These are phyloP conservation scores for Eupsilia transversa DNA, from an alignment of 2,888 invertebrate genomes.

Conservation along the genomic window DNA sequence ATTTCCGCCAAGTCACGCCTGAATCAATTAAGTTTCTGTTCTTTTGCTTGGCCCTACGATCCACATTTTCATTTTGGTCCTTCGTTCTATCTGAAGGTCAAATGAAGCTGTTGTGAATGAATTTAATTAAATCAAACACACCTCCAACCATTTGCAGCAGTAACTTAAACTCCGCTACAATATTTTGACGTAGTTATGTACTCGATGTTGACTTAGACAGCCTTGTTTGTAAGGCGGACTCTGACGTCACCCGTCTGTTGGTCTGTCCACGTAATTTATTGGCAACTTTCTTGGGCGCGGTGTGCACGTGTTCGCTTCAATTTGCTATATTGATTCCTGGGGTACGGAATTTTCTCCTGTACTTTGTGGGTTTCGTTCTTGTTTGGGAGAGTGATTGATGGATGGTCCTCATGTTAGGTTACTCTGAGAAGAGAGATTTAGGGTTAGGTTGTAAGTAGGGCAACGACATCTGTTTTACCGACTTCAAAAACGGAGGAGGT, in stretches of 20 bases:
- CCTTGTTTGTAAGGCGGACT: slow-evolving; percentile 37
- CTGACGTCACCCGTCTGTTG: slow-evolving; percentile 58
- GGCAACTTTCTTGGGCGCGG: slow-evolving; percentile 54
- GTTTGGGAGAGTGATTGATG: slow-evolving; percentile 11
- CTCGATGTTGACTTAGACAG: slow-evolving; percentile 21
- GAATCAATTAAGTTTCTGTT: too few species aligned
- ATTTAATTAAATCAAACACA: background rate
- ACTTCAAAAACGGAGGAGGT: too few species aligned
- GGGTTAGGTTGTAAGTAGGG: background rate
- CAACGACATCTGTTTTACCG: background rate
- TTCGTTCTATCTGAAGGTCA: background rate
- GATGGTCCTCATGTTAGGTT: background rate
- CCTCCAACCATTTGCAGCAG: too few species aligned
- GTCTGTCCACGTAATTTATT: slow-evolving; percentile 53
- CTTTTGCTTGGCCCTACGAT: too few species aligned
- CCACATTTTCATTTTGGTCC: too few species aligned
- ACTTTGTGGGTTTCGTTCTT: slow-evolving; percentile 6
- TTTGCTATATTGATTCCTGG: slow-evolving; percentile 44
- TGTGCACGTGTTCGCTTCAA: slow-evolving; percentile 24
- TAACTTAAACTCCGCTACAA: background rate
- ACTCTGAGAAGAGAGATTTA: background rate
- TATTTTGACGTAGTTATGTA: slow-evolving; percentile 11
- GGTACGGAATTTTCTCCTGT: slow-evolving; percentile 6
- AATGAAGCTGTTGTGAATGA: background rate
- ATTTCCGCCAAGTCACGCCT: too few species aligned